Evolutionary conservation across 2,797 vertebrate species (phyloP).

Genomic region (Balearica regulorum): DNA sequence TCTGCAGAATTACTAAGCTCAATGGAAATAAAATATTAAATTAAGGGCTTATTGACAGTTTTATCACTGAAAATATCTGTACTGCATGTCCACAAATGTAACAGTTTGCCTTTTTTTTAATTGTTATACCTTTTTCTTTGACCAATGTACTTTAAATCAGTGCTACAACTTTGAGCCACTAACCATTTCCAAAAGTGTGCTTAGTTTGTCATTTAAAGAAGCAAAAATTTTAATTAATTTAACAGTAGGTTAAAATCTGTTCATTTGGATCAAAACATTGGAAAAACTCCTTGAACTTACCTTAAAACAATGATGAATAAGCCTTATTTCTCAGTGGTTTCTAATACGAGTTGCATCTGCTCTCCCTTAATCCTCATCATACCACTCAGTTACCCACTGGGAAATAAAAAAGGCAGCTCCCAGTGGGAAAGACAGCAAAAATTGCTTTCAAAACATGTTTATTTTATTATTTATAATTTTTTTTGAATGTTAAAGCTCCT

Average conservation of each 20-base stretch:
- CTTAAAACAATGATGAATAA: not conserved
- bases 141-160: not conserved
- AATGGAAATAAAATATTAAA: not conserved
- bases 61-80: not conserved
- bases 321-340: not conserved
- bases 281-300: not conserved
- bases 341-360: not conserved
- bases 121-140: not conserved
- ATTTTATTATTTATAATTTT: not conserved
- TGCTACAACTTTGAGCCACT: not conserved
- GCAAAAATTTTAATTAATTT: not conserved
- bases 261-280: not conserved
- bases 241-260: not conserved
- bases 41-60: not conserved
- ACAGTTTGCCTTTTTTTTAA: not conserved
- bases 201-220: slow-evolving; percentile 2
- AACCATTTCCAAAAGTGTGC: not conserved
- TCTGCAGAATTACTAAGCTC: not conserved
- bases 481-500: not conserved
- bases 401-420: slow-evolving; percentile 2
- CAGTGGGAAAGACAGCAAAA: not conserved
- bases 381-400: not conserved
- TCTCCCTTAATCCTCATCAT: not conserved
- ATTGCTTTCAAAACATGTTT: not conserved
- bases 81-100: not conserved